Percentiles rank a stretch among this genome's conserved stretches.
phyloP scores from a whole-genome alignment of 2,797 vertebrate species.

The Corythornis leucogaster region DNA sequence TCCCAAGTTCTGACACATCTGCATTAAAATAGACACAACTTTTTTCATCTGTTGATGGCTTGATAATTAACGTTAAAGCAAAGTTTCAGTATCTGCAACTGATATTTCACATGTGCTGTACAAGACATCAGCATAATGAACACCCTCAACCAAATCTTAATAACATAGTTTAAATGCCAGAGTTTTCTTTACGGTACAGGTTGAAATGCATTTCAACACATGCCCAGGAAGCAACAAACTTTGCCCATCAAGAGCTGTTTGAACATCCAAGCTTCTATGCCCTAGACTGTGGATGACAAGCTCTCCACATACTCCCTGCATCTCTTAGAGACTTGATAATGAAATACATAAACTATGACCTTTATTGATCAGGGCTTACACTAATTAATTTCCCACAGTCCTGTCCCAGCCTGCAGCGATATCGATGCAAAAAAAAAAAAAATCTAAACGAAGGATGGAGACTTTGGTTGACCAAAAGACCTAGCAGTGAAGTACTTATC shows the following conservation, averaged over 20 bases:
- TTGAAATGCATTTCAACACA: neutral
- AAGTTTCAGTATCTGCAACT: conserved; percentile 12
- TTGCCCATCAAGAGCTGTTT: neutral
- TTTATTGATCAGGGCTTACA: conserved; percentile 51
- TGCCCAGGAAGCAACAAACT: neutral
- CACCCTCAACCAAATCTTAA: neutral
- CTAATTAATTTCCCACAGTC: conserved; percentile 69
- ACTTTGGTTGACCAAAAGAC: neutral
- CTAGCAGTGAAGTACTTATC: conserved; percentile 18
- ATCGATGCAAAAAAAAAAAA: neutral
- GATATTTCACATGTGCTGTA: conserved; percentile 16
- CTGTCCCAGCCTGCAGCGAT: conserved; percentile 30
- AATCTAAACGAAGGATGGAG: neutral
- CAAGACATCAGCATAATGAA: conserved; percentile 37
- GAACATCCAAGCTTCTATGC: neutral
- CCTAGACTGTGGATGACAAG: neutral
- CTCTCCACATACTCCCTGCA: conserved; percentile 38
- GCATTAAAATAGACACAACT: neutral
- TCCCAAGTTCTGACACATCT: neutral
- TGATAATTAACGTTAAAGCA: conserved; percentile 66
- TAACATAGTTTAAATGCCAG: conserved; percentile 18
- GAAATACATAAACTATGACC: conserved; percentile 67
- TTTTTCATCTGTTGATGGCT: conserved; percentile 39
- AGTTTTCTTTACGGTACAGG: conserved; percentile 23
- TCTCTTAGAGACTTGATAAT: conserved; percentile 60